These are phyloP conservation scores for Otolemur crassicaudatus DNA, from an alignment of 2,797 vertebrate species.

Conservation along the genomic window DNA sequence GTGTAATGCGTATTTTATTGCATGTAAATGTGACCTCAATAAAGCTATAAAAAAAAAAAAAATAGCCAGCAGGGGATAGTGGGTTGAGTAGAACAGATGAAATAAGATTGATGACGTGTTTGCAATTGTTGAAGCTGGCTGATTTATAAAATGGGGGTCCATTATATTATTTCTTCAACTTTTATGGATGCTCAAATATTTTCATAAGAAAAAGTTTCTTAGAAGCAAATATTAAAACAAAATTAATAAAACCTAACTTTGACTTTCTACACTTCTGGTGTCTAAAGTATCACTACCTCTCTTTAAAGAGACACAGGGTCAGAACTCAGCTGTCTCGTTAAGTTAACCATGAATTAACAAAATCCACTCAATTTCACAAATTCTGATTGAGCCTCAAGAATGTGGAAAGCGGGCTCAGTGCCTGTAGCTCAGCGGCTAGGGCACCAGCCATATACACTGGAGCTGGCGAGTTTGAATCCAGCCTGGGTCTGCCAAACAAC, in stretches of 20 bases:
- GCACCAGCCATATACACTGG: too few species aligned
- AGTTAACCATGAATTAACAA: neutral
- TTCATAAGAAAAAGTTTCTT: neutral
- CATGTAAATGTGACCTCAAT: neutral
- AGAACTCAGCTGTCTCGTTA: neutral
- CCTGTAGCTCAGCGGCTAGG: too few species aligned
- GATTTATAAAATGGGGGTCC: neutral
- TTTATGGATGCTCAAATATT: conserved; percentile 29
- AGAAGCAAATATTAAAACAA: neutral
- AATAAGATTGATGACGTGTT: neutral
- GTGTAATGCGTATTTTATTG: neutral
- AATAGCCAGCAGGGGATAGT: neutral
- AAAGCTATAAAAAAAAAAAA: neutral
- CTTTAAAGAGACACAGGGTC: neutral
- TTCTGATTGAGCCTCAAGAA: neutral
- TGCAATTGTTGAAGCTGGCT: neutral
- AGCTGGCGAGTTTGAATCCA: too few species aligned
- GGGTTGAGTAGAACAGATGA: neutral
- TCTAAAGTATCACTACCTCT: neutral
- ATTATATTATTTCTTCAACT: neutral
- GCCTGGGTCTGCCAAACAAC: too few species aligned
- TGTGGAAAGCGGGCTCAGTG: neutral
- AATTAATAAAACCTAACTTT: neutral
- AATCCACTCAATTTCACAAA: neutral
- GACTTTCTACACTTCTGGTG: neutral